A percentile compares a stretch with the other conserved stretches of the same genome.
Conservation (phyloP, 2,113 vertebrate genomes). For the Pao palembangensis region DNA sequence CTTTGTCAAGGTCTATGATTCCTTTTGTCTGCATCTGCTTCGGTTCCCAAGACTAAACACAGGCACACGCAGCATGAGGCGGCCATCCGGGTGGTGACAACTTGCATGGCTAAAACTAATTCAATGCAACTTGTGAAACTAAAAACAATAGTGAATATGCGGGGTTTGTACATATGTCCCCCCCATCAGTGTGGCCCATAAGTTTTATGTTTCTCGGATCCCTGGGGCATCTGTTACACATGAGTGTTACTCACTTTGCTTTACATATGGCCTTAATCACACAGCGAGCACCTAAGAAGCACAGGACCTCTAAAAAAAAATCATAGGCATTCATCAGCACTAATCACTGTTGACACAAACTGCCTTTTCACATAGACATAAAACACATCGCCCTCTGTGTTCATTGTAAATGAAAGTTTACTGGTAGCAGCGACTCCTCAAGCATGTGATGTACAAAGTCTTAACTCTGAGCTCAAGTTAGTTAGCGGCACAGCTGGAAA, state of each 20-base stretch:
- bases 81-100: constrained; percentile 40
- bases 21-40: constrained; percentile 72
- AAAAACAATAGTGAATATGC: constrained; percentile 28
- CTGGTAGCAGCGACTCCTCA: constrained; percentile 33
- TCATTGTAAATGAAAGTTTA: constrained; percentile 57
- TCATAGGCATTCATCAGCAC: constrained; percentile 67
- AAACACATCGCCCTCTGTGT: constrained; percentile 56
- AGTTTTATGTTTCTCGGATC: constrained; percentile 34
- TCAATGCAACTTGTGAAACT: constrained; percentile 5
- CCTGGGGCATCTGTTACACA: constrained; percentile 58
- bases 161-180: constrained; percentile 28
- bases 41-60: constrained; percentile 71
- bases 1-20: constrained; percentile 56
- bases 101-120: constrained; percentile 47
- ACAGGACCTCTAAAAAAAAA: constrained; percentile 57
- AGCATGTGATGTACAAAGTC: constrained; percentile 33
- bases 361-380: constrained; percentile 68
- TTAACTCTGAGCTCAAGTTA: constrained; percentile 25
- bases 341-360: constrained; percentile 71
- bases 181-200: constrained; percentile 10
- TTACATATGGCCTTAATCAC: constrained; percentile 70
- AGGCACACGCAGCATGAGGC: constrained; percentile 41
- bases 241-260: constrained; percentile 38
- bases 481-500: constrained; percentile 16
- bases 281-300: constrained; percentile 46